phyloP scores from a whole-genome alignment of 2,113 vertebrate species.

The Dendrocopos noguchii region DNA sequence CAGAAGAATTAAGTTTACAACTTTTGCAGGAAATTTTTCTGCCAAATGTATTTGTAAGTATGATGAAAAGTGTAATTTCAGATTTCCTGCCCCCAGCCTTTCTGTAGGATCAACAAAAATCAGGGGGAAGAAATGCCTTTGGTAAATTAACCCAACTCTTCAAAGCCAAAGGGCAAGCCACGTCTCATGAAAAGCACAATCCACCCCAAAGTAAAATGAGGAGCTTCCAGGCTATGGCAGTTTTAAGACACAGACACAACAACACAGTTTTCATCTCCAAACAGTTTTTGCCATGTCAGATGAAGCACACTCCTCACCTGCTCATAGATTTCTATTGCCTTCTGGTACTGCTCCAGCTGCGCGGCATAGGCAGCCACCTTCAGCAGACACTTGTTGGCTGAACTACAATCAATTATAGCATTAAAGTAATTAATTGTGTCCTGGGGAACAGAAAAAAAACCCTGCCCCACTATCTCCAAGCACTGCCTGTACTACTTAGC shows the following conservation, averaged over 20 bases:
- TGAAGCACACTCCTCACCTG: conserved; percentile 77
- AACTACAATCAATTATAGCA: conserved; percentile 72
- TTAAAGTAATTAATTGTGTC: neutral
- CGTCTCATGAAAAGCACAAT: neutral
- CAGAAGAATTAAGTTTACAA: neutral
- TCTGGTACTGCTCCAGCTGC: conserved; percentile 97
- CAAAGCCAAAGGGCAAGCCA: neutral
- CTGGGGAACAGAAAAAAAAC: neutral
- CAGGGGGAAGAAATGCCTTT: neutral
- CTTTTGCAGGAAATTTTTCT: neutral
- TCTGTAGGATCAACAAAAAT: neutral
- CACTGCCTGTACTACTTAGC: no score
- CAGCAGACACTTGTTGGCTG: conserved; percentile 98
- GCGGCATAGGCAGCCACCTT: conserved; percentile 95
- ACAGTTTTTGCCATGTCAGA: fast-evolving
- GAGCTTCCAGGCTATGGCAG: neutral
- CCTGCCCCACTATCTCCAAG: fast-evolving
- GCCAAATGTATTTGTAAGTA: neutral
- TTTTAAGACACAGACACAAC: fast-evolving
- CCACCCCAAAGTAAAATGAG: neutral
- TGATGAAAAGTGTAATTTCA: fast-evolving
- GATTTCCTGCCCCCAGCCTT: neutral
- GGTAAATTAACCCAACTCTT: neutral
- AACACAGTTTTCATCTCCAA: neutral
- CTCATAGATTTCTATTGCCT: conserved; percentile 96